A percentile compares a stretch with the other conserved stretches of the same genome.
These are phyloP conservation scores for Benthochromis sp. DNA, from an alignment of 2,113 vertebrate species.

Conservation along the genomic window DNA sequence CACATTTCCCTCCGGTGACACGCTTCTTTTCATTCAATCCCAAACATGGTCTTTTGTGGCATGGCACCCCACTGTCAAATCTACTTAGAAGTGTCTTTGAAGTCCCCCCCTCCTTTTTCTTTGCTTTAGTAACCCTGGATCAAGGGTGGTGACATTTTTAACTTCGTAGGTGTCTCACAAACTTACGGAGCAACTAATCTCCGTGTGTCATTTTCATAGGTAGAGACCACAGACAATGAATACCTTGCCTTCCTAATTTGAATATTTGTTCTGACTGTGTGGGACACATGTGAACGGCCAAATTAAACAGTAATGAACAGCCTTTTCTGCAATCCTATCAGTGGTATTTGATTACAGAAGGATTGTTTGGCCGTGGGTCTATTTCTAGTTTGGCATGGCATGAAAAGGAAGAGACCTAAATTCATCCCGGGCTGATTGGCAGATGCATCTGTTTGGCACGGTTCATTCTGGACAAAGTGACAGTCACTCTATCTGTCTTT, in stretches of 20 bases:
- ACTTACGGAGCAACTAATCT: neutral
- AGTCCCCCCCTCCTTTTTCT: constrained; percentile 32
- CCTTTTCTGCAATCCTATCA: constrained; percentile 14
- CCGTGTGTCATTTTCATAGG: neutral
- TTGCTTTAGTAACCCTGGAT: constrained; percentile 51
- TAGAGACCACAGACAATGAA: neutral
- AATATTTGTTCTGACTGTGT: neutral
- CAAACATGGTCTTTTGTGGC: constrained; percentile 56
- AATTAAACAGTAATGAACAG: neutral
- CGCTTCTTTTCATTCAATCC: constrained; percentile 49
- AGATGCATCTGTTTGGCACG: constrained; percentile 48
- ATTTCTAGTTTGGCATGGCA: constrained; percentile 30
- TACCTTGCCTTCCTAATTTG: neutral
- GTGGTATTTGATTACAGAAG: constrained; percentile 29
- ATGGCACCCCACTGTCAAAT: constrained; percentile 51
- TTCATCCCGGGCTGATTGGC: constrained; percentile 55
- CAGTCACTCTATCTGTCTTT: neutral
- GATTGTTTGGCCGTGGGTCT: constrained; percentile 1
- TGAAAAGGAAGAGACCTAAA: constrained; percentile 54
- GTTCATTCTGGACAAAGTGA: neutral
- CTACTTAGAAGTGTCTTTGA: constrained; percentile 61
- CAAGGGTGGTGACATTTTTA: constrained; percentile 33
- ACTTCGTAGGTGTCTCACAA: neutral
- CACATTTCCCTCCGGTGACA: constrained; percentile 67
- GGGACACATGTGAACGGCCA: neutral